Evolutionary conservation across 2,888 invertebrate genomes (phyloP).

Genomic region (Aethes cnicana): DNA sequence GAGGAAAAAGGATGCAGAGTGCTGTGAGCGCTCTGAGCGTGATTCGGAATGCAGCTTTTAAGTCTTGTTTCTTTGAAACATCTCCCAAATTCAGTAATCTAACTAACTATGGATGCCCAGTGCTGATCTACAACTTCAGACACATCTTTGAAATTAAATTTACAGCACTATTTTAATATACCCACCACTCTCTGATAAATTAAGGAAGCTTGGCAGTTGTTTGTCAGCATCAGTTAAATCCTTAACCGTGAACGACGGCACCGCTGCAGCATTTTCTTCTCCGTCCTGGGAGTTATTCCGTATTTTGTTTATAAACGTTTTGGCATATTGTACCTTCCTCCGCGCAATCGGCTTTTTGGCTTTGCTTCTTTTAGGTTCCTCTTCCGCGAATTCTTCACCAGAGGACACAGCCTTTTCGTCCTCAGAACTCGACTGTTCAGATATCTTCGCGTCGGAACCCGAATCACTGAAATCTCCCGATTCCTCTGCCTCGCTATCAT

Average conservation of each 20-base stretch:
- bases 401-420: slow-evolving; percentile 56
- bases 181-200: slow-evolving; percentile 79
- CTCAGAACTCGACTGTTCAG: slow-evolving; percentile 60
- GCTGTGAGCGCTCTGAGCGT: too few relatives aligned
- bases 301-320: slow-evolving; percentile 57
- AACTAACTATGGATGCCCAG: too few relatives aligned
- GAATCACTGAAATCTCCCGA: slow-evolving; percentile 74
- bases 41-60: too few relatives aligned
- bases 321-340: slow-evolving; percentile 52
- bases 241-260: slow-evolving; percentile 59
- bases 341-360: slow-evolving; percentile 33
- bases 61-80: too few relatives aligned
- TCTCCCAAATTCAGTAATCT: too few relatives aligned
- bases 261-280: slow-evolving; percentile 36
- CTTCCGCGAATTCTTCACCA: slow-evolving; percentile 54
- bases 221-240: slow-evolving; percentile 74
- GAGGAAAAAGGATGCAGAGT: too few relatives aligned
- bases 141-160: too few relatives aligned
- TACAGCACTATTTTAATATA: slow-evolving; percentile 25
- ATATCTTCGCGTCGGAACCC: slow-evolving; percentile 74
- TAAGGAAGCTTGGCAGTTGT: slow-evolving; percentile 66
- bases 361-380: slow-evolving; percentile 40
- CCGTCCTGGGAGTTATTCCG: slow-evolving; percentile 49
- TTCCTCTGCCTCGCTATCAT: slow-evolving; percentile 57
- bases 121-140: too few relatives aligned